A percentile compares a stretch with the other conserved stretches of the same genome.
Conservation (phyloP, 2,113 vertebrate genomes). For the Syngnathus floridae region DNA sequence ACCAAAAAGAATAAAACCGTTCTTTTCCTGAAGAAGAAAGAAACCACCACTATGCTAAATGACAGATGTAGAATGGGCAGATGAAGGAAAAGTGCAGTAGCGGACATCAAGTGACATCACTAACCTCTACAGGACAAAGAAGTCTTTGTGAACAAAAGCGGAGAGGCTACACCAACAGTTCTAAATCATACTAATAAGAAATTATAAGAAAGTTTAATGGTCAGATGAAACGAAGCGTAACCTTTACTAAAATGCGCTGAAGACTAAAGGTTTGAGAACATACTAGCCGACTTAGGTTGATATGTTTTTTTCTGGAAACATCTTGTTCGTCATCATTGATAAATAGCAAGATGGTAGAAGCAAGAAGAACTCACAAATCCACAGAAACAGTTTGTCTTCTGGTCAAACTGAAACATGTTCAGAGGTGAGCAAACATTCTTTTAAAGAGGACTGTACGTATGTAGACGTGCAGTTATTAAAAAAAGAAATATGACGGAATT, state of each 20-base stretch:
- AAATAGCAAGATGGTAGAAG: not conserved
- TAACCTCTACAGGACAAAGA: not conserved
- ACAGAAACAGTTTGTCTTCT: too few relatives aligned
- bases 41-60: not conserved
- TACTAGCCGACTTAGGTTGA: not conserved
- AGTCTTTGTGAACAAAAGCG: not conserved
- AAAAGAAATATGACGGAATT: not conserved
- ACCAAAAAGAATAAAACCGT: not conserved
- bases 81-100: not conserved
- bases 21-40: not conserved
- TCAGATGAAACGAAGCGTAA: not conserved
- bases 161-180: not conserved
- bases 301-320: not conserved
- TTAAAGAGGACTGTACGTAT: not conserved
- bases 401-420: too few relatives aligned
- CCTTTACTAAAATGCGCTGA: not conserved
- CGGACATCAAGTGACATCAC: not conserved
- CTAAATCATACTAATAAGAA: not conserved
- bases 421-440: not conserved
- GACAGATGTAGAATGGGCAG: not conserved
- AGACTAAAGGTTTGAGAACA: not conserved
- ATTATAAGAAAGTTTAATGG: not conserved
- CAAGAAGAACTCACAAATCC: not conserved
- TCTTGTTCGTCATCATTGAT: not conserved
- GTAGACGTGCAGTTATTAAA: not conserved